Conservation (phyloP, 2,797 vertebrate genomes). For the Hephaestus fuliginosus region DNA sequence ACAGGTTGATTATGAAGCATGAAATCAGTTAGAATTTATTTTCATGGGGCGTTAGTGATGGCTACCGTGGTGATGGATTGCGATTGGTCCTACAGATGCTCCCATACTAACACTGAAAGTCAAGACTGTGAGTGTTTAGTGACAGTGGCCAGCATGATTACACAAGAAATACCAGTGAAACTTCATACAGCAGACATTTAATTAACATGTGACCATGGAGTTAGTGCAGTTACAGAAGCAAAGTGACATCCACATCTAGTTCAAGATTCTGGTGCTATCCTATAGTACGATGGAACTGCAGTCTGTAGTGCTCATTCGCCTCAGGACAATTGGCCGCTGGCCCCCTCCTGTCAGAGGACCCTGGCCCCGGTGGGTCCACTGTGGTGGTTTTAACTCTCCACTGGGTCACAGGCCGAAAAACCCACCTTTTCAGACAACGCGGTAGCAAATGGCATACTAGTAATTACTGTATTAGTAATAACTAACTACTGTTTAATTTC, state of each 20-base stretch:
- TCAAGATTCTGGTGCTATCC: too few species aligned
- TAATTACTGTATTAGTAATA: neutral
- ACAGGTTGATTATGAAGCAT: slow-evolving; percentile 46
- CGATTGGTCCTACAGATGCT: slow-evolving; percentile 21
- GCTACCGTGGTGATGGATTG: slow-evolving; percentile 52
- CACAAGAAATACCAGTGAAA: neutral
- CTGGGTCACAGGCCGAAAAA: neutral
- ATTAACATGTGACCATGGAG: neutral
- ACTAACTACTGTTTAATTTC: too few species aligned
- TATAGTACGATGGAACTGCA: too few species aligned
- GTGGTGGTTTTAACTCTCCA: neutral
- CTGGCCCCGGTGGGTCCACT: neutral
- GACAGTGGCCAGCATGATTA: neutral
- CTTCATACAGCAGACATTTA: neutral
- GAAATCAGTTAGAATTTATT: slow-evolving; percentile 58
- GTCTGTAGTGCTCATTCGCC: neutral
- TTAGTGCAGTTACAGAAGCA: neutral
- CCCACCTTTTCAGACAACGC: too few species aligned
- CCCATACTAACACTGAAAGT: slow-evolving; percentile 41
- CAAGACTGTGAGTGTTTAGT: slow-evolving; percentile 8
- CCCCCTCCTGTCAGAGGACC: neutral
- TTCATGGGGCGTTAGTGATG: slow-evolving; percentile 43
- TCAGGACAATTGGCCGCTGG: neutral
- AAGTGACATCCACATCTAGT: too few species aligned
- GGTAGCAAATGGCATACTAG: neutral